phyloP scores from a whole-genome alignment of 1,140 invertebrate species.

The Caenorhabditis tropicalis region DNA sequence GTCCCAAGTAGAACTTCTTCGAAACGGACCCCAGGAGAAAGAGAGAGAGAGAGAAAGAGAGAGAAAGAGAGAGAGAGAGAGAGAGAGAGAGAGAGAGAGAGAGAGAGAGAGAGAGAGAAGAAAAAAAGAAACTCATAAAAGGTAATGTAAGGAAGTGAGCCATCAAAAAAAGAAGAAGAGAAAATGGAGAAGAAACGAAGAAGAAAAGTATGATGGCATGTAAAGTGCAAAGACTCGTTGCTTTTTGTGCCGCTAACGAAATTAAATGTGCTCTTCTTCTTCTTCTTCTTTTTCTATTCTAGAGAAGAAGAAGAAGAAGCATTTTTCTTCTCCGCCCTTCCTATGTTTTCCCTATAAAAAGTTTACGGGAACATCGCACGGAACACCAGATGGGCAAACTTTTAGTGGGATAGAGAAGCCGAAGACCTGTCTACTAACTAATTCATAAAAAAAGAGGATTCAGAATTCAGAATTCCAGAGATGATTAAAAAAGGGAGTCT shows the following conservation, averaged over 20 bases:
- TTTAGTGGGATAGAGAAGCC: no score
- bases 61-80: no score
- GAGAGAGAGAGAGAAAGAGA: no score
- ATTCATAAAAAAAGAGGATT: background rate
- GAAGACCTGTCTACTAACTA: background rate
- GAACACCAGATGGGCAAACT: background rate
- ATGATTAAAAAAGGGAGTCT: background rate
- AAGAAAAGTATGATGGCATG: slow-evolving; percentile 37
- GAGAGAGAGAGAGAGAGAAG: no score
- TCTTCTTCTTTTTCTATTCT: background rate
- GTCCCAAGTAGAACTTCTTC: no score
- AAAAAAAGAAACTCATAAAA: background rate
- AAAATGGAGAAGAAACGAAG: background rate
- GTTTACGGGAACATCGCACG: background rate
- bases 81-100: no score
- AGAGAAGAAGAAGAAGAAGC: background rate
- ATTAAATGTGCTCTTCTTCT: background rate
- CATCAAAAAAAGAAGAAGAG: background rate
- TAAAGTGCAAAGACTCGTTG: slow-evolving; percentile 39
- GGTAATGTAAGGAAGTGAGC: background rate
- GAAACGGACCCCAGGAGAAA: no score
- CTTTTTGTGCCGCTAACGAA: slow-evolving; percentile 43
- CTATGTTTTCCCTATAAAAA: background rate
- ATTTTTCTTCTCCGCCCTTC: background rate
- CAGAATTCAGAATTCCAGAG: slow-evolving; percentile 12